Percentiles rank a stretch among this genome's conserved stretches.
Conservation (phyloP, 2,888 invertebrate genomes). For the Melanotus villosus region DNA sequence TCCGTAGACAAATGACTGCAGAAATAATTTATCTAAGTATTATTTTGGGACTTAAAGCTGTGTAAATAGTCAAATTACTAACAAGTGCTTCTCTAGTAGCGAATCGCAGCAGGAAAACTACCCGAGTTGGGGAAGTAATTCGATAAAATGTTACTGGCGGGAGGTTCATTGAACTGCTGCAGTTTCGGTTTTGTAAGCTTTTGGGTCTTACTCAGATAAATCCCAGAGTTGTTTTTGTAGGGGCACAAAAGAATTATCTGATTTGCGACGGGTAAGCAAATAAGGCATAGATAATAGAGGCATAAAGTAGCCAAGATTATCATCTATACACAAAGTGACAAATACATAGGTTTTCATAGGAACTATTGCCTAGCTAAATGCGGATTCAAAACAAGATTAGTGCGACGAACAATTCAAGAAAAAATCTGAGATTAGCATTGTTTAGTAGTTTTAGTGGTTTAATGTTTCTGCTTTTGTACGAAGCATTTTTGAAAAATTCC, state of each 20-base stretch:
- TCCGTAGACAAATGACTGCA: constrained; percentile 67
- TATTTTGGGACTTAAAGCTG: constrained; percentile 49
- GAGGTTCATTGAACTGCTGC: not conserved
- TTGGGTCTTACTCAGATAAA: too few relatives aligned
- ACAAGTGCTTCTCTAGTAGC: constrained; percentile 24
- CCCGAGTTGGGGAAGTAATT: constrained; percentile 1
- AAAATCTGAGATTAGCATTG: not conserved
- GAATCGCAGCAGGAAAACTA: constrained; percentile 8
- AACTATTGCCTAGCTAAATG: not conserved
- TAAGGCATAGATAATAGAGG: constrained; percentile 27
- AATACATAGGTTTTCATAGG: constrained; percentile 6
- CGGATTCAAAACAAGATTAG: too few relatives aligned
- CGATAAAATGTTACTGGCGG: not conserved
- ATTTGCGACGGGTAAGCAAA: constrained; percentile 21
- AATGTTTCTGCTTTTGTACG: too few relatives aligned
- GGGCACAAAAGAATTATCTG: constrained; percentile 29
- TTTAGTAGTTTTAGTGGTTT: too few relatives aligned
- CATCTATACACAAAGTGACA: constrained; percentile 27
- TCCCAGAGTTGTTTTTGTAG: constrained; percentile 7
- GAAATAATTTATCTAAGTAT: constrained; percentile 64
- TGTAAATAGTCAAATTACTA: constrained; percentile 43
- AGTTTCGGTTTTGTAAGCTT: not conserved
- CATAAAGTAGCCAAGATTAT: constrained; percentile 29
- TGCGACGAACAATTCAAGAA: not conserved
- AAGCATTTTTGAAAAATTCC: too few relatives aligned